Evolutionary conservation across 64 coral and sea anemone genomes (phyloP).

Genomic region (Trachythela sp.): DNA sequence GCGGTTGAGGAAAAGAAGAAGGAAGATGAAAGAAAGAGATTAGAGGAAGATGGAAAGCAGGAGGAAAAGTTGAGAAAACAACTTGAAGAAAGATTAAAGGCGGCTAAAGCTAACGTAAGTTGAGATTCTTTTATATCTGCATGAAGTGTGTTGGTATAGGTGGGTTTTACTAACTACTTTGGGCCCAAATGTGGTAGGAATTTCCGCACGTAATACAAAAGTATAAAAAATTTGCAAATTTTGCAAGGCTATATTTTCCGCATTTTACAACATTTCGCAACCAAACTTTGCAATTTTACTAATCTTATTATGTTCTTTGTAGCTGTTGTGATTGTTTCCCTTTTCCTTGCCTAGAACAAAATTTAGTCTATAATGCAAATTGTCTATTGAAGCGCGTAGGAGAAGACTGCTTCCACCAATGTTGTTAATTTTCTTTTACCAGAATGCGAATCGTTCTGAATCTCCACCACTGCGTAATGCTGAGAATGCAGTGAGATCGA

Average conservation of each 20-base stretch:
- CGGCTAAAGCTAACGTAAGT: neutral
- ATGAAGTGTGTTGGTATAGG: too few species aligned
- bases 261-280: too few species aligned
- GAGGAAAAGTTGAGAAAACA: neutral
- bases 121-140: too few species aligned
- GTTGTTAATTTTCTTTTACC: neutral
- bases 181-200: neutral
- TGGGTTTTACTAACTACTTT: too few species aligned
- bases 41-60: conserved; percentile 15
- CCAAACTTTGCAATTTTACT: too few species aligned
- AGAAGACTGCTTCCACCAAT: neutral
- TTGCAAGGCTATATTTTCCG: too few species aligned
- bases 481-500: neutral
- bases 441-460: neutral
- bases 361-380: too few species aligned
- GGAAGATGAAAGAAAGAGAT: neutral
- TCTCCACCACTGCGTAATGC: neutral
- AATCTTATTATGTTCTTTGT: too few species aligned
- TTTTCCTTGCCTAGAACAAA: too few species aligned
- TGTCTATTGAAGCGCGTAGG: neutral
- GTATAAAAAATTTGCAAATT: too few species aligned
- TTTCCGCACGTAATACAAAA: too few species aligned
- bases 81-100: neutral
- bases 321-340: too few species aligned
- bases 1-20: neutral